phyloP scores from a whole-genome alignment of 2,797 vertebrate genomes.

The Falco berigora region DNA sequence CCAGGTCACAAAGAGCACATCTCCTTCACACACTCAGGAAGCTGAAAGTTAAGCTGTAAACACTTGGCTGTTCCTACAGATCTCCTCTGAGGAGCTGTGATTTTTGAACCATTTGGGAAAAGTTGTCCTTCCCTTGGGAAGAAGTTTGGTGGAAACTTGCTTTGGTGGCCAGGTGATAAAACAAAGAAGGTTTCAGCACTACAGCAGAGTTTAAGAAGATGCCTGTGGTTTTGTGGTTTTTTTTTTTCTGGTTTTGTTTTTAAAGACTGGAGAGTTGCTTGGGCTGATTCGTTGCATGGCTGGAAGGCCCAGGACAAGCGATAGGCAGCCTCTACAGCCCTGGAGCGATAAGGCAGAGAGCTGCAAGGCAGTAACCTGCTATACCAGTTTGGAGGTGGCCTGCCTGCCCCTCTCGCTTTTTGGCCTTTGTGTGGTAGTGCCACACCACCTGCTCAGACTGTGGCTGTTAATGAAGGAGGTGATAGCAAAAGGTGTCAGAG shows the following conservation, averaged over 20 bases:
- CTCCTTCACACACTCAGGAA: background rate
- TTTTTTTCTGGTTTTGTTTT: background rate
- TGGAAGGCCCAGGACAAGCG: background rate
- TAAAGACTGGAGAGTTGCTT: background rate
- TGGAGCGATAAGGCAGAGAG: background rate
- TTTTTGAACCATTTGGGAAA: background rate
- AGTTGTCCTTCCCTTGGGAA: background rate
- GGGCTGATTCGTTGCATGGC: background rate
- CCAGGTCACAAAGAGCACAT: background rate
- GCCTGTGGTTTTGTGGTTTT: background rate
- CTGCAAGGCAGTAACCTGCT: slow-evolving; percentile 40
- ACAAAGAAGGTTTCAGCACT: background rate
- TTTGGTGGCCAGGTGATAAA: background rate
- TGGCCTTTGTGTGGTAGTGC: background rate
- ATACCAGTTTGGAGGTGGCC: slow-evolving; percentile 31
- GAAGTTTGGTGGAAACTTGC: background rate
- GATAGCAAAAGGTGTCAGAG: background rate
- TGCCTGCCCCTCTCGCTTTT: background rate
- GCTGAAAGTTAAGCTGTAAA: background rate
- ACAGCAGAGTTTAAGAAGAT: background rate
- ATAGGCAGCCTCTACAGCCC: background rate
- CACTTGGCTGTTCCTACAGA: background rate
- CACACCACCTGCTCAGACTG: background rate
- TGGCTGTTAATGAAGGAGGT: background rate
- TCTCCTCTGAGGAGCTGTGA: background rate